Evolutionary conservation across 2,113 vertebrate genomes (phyloP).

Genomic region (Potamarius usumacintae): DNA sequence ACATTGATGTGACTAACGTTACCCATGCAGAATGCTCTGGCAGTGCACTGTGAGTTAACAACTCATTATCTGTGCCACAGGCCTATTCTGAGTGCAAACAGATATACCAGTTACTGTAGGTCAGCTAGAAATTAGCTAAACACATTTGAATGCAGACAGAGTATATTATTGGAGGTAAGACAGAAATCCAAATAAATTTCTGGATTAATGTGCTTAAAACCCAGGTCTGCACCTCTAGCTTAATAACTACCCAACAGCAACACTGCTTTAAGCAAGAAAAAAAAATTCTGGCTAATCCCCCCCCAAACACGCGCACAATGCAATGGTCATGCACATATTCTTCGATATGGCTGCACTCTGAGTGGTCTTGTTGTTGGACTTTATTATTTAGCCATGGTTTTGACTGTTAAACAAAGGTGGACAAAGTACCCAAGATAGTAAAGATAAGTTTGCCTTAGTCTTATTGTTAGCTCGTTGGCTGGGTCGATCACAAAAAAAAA

Average conservation of each 20-base stretch:
- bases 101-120: not conserved
- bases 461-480: not conserved
- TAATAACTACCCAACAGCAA: too few relatives aligned
- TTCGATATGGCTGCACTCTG: not conserved
- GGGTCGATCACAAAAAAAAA: not conserved
- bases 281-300: not conserved
- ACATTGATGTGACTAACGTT: too few relatives aligned
- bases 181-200: not conserved
- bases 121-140: not conserved
- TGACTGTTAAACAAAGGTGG: not conserved
- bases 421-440: not conserved
- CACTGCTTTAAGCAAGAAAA: too few relatives aligned
- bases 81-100: too few relatives aligned
- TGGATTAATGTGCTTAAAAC: not conserved
- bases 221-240: too few relatives aligned
- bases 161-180: not conserved
- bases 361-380: not conserved
- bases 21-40: too few relatives aligned
- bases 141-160: not conserved
- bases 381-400: not conserved
- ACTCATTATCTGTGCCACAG: too few relatives aligned
- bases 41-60: too few relatives aligned
- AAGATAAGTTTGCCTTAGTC: not conserved
- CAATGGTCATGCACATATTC: not conserved
- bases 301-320: too few relatives aligned